Evolutionary conservation across 1,140 invertebrate species (phyloP), one percentile per base, ranked within the genome.

Genomic region (Ips typographus): DNA sequence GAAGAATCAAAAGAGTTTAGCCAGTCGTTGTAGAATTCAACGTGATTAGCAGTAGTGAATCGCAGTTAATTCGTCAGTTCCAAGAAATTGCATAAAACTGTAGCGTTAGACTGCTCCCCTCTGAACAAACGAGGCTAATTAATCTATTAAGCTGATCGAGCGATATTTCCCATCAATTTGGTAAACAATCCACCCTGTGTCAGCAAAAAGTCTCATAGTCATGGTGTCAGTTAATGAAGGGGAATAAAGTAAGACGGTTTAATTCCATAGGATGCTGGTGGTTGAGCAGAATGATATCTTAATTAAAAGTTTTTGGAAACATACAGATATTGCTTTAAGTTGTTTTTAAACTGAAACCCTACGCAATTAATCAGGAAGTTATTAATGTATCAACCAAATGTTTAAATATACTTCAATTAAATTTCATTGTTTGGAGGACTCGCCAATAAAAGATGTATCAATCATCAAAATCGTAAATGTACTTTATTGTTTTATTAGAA

Each of bases 131-230:
- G 43, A 63, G 59, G 43, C 68, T 70, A 70, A 70, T 70, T 70
- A 70, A 70, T 70, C 68, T 70, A 70, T 70, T 70, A 70, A 70
- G 68, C 68, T 70, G 68, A 70, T 64, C 43, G 68, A 64, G 61
- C 68, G 68, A 70, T 70, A 70, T 70, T 70, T 64, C 60, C 60
- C 68, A 70, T 70, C 68, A 70, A 70, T 70, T 70, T 49, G 53
- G 68, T 64, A 70, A 70, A 70, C 68, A 70, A 59, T 70, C 68
- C 60, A n/a, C 55, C 61, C 60, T 62, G 55, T 40, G 55, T 70
- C 60, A 64, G 68, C 68, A 59, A 58, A 64, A 70, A 68, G 67
- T 60, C 40, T 41, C 65, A 59, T 66, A 8, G 65, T n/a, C 40
- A 60, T 68, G 49, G 67, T 68, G 58, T 68, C 60, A 62, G 60